phyloP scores from a whole-genome alignment of 2,888 invertebrate species.

The Melanargia galathea region DNA sequence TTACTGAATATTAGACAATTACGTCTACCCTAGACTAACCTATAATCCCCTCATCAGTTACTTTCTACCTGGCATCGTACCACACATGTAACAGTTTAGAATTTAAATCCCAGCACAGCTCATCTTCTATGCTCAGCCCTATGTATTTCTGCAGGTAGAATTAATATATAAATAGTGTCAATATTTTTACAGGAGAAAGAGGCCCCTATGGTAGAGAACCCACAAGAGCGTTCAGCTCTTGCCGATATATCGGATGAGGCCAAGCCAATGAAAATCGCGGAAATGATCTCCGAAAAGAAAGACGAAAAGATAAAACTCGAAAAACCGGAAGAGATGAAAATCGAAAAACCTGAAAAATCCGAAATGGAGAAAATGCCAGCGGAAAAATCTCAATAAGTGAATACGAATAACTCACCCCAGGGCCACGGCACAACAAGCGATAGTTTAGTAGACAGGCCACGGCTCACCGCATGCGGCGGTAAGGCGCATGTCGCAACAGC shows the following conservation, averaged over 20 bases:
- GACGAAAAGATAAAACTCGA: conserved; percentile 46
- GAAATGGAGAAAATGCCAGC: conserved; percentile 39
- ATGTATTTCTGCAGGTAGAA: not conserved
- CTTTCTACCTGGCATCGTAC: too few species aligned
- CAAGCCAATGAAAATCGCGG: conserved; percentile 40
- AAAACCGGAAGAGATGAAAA: conserved; percentile 40
- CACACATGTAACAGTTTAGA: too few species aligned
- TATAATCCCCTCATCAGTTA: too few species aligned
- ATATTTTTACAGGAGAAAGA: conserved; percentile 50
- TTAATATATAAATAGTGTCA: not conserved
- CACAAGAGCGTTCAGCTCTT: conserved; percentile 52
- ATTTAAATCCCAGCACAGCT: too few species aligned
- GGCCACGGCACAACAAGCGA: not conserved
- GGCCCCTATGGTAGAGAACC: conserved; percentile 51
- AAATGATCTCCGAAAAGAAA: conserved; percentile 39
- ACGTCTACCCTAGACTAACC: too few species aligned
- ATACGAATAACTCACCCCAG: not conserved
- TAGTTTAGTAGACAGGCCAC: not conserved
- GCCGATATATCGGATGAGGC: conserved; percentile 51
- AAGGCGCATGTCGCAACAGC: not conserved
- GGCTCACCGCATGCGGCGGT: not conserved
- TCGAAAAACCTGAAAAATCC: conserved; percentile 35
- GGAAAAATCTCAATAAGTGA: conserved; percentile 28
- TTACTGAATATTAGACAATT: too few species aligned
- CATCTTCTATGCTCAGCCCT: not conserved